Evolutionary conservation across 1,140 invertebrate species (phyloP), one percentile per base, ranked within the genome.

Genomic region (Heliconius congener): DNA sequence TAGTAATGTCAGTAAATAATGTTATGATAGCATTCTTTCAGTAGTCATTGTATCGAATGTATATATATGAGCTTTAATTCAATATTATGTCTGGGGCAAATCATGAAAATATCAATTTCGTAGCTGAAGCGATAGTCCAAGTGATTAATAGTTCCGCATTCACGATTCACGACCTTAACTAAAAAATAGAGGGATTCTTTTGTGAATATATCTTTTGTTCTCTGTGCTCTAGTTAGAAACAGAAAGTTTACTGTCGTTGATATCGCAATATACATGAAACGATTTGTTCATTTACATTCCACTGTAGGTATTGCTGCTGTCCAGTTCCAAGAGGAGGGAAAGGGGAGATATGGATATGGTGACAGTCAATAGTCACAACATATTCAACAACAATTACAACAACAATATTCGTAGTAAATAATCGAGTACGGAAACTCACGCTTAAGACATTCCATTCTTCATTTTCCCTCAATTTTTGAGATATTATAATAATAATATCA

Each of bases 171-270:
- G 23, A 23, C 71, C 46, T 60, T 73, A 78, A n/a, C 50, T 78
- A 42, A 73, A 73, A 52, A 52, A 52, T 19, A 52, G 50, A 19
- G 50, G 50, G 76, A 77, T 77, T 57, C 42, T 50, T 77, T 55
- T 72, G 52, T 73, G 71, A 78, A 60, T 57, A 78, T 78, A 60
- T 57, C 71, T 78, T 76, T 78, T 78, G 71, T 78, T 78, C 71
- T 76, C 74, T 18, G 11, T 23, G 55, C n/a, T 76, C 55, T 27
- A 60, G 55, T 60, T 27, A 60, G n/a, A 60, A 60, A 23, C n/a
- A 27, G 55, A 60, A 60, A 60, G 55, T 60, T 60, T 60, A 23
- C n/a, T 23, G 55, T 57, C 23, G 19, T 8, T 23, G n/a, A 60
- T 60, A 60, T 60, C n/a, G 55, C 19, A 60, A 8, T 23, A 19